Conservation (phyloP, 2,113 vertebrate species). For the Pavo muticus region DNA sequence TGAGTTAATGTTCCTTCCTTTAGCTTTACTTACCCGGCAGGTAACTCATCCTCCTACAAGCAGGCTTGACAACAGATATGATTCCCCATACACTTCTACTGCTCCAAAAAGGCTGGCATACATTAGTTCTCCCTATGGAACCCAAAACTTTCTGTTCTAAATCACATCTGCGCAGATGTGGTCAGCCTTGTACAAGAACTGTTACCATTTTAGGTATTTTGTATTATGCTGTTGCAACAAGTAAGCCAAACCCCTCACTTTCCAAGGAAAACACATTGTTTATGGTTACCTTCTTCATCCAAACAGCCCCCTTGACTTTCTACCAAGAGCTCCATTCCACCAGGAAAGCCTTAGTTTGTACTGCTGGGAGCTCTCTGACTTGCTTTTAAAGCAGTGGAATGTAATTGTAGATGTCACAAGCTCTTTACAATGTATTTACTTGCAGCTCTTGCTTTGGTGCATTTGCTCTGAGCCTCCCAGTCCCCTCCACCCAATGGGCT, state of each 20-base stretch:
- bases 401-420: not conserved
- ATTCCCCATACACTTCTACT: not conserved
- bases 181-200: not conserved
- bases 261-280: not conserved
- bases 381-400: not conserved
- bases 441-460: not conserved
- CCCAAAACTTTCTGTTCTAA: not conserved
- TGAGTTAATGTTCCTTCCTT: not conserved
- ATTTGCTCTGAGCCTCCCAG: not conserved
- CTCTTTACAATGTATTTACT: not conserved
- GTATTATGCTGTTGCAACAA: not conserved
- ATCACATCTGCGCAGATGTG: not conserved
- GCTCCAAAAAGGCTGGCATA: not conserved
- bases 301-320: not conserved
- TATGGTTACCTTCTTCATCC: not conserved
- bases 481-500: not conserved
- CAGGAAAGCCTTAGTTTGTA: not conserved
- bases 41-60: not conserved
- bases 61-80: not conserved
- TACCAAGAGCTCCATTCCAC: not conserved
- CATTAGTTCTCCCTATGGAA: not conserved
- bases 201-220: not conserved
- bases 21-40: not conserved
- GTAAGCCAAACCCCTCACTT: not conserved
- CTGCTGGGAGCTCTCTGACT: not conserved